Evolutionary conservation across 2,888 invertebrate genomes (phyloP), one percentile per base, ranked within the genome.

Genomic region (Tetramorium bicarinatum): DNA sequence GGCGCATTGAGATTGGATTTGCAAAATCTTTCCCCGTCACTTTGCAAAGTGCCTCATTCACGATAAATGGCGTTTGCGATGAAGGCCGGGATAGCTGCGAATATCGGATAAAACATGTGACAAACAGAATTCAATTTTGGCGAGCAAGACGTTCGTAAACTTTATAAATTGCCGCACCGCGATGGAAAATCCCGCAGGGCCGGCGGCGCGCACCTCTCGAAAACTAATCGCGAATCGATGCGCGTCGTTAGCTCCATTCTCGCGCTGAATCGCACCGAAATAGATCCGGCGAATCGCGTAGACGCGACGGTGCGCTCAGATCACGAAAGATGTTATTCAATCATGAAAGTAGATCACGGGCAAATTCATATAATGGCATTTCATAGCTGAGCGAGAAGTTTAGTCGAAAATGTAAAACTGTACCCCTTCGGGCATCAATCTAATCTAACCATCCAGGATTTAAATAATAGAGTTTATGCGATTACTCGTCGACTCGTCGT

Each of bases 81-180:
- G 44, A 56, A 44, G 44, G 38, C 25, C 69, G 69, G 44, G 44
- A 79, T 81, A 41, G 52, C 69, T 56, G 34, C 67, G 79, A 56
- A 79, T 69, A 59, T 67, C 56, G 79, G 56, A 79, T 67, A 67
- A 71, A 80, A 79, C 79, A 69, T 59, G 71, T 69, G 79, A 61
- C 79, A 59, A 79, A 79, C 79, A 59, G 59, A 69, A 69, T 80
- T 71, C 79, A 59, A 71, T 80, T 34, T 80, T 47, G 59, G 13
- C 41, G 34, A 69, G 59, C 56, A 56, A 59, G 69, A 38, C 47
- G 71, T 66, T 29, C 77, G 79, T 38, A n/a, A 80, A 71, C 56
- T 59, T 71, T 69, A 71, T 25, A 80, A 69, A 80, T 80, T 71
- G 38, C 44, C 15, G 21, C 66, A 44, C 11, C 41, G 41, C n/a